Evolutionary conservation across 92 coral and sea anemone species (phyloP).

Genomic region (Palythoa grandis): DNA sequence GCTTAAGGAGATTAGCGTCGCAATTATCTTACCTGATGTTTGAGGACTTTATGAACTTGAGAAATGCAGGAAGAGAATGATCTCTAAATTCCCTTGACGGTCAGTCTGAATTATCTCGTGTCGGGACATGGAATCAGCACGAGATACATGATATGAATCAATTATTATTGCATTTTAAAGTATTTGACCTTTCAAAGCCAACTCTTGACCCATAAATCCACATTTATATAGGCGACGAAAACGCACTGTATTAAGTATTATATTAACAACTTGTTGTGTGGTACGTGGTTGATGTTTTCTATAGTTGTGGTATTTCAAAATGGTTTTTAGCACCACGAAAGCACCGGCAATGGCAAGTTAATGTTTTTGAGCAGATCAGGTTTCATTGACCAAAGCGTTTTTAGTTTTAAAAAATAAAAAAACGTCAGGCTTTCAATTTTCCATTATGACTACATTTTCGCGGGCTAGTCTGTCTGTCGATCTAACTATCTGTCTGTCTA

Average conservation of each 20-base stretch:
- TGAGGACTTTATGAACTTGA: background rate
- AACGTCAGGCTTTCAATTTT: too few relatives aligned
- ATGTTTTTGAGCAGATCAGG: too few relatives aligned
- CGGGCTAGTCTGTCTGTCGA: too few relatives aligned
- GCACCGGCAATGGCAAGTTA: too few relatives aligned
- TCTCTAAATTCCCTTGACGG: background rate
- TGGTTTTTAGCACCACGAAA: too few relatives aligned
- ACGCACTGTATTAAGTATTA: background rate
- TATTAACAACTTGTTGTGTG: too few relatives aligned
- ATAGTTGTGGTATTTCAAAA: too few relatives aligned
- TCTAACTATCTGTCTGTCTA: too few relatives aligned
- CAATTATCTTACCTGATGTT: constrained; percentile 17
- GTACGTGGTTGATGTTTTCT: too few relatives aligned
- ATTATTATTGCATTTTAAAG: constrained; percentile 31
- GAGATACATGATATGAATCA: constrained; percentile 6
- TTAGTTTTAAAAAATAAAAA: too few relatives aligned
- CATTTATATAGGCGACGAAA: background rate
- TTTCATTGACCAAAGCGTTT: too few relatives aligned
- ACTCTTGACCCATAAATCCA: constrained; percentile 11
- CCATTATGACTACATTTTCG: too few relatives aligned
- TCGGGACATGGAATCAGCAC: background rate
- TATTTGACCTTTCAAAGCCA: constrained; percentile 33
- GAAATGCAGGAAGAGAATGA: background rate
- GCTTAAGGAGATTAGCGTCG: background rate
- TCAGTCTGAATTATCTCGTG: background rate